Evolutionary conservation across 1,140 invertebrate species (phyloP).

Genomic region (Scaptomyza graminum): DNA sequence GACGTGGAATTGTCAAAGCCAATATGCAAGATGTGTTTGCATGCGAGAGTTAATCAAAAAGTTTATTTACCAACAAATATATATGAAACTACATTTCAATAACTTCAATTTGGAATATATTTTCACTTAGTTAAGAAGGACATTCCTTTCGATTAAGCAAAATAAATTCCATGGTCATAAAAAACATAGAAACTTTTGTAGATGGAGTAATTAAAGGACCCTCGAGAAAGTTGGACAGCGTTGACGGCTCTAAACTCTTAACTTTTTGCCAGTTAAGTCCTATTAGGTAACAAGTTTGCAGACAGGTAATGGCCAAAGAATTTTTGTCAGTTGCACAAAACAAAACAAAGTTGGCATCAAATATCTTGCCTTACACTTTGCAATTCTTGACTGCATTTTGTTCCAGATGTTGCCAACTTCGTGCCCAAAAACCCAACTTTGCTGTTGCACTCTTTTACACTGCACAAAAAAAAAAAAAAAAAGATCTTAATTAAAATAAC

Average conservation of each 20-base stretch:
- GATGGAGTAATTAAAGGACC: conserved; percentile 7
- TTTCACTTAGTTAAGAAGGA: neutral
- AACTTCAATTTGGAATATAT: too few species aligned
- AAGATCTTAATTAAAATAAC: conserved; percentile 62
- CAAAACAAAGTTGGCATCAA: conserved; percentile 33
- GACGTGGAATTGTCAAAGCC: conserved; percentile 27
- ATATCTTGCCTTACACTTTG: conserved; percentile 32
- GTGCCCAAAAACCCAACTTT: neutral
- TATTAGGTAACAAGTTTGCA: conserved; percentile 49
- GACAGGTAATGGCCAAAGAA: conserved; percentile 39
- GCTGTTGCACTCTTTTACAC: conserved; percentile 27
- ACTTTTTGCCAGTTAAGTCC: conserved; percentile 54
- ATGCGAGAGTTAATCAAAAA: conserved; percentile 19
- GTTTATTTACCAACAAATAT: neutral
- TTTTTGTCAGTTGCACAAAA: conserved; percentile 7
- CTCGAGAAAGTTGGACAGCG: conserved; percentile 20
- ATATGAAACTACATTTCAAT: too few species aligned
- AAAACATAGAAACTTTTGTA: neutral
- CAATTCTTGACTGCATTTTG: conserved; percentile 18
- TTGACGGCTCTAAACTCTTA: conserved; percentile 51
- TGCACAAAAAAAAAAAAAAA: conserved; percentile 19
- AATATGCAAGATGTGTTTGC: conserved; percentile 7
- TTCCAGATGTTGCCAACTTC: conserved; percentile 15
- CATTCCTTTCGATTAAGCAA: neutral
- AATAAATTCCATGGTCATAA: neutral